Evolutionary conservation across 2,797 vertebrate genomes (phyloP).

Genomic region (Periophthalmus magnuspinnatus): DNA sequence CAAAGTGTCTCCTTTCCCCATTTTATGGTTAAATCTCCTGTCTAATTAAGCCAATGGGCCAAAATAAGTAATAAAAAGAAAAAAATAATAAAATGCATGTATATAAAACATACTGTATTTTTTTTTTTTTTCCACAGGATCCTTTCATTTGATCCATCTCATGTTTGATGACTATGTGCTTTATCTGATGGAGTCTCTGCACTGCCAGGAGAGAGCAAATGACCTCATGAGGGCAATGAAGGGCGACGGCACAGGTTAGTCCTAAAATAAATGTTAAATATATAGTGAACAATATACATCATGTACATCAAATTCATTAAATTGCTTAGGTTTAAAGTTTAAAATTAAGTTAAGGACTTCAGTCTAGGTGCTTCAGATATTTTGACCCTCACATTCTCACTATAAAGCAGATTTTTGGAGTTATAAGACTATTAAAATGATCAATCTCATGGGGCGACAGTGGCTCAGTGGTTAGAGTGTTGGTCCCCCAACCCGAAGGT

Average conservation of each 20-base stretch:
- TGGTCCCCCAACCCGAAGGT: no score
- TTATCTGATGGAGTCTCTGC: slow-evolving; percentile 95
- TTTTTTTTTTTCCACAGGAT: slow-evolving; percentile 75
- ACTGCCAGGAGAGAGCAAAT: slow-evolving; percentile 95
- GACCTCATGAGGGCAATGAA: slow-evolving; percentile 98
- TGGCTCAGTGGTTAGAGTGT: no score
- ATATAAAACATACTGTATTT: not conserved
- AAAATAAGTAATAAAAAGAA: not conserved
- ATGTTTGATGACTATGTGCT: slow-evolving; percentile 99
- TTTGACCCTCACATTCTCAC: not conserved
- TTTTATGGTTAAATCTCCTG: not conserved
- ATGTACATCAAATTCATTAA: not conserved
- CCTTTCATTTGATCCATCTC: slow-evolving; percentile 97
- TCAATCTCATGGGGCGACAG: no score
- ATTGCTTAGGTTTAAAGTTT: not conserved
- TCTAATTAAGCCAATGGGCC: not conserved
- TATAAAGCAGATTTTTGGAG: no score
- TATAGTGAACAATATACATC: not conserved
- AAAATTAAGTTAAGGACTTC: no score
- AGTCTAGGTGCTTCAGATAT: no score
- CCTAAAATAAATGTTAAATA: not conserved
- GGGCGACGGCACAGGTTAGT: slow-evolving; percentile 88
- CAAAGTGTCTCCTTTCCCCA: no score
- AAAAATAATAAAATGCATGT: not conserved
- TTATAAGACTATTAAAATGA: no score